These are phyloP conservation scores for Reticulitermes lucifugus DNA, from an alignment of 2,888 invertebrate genomes.

Conservation along the genomic window DNA sequence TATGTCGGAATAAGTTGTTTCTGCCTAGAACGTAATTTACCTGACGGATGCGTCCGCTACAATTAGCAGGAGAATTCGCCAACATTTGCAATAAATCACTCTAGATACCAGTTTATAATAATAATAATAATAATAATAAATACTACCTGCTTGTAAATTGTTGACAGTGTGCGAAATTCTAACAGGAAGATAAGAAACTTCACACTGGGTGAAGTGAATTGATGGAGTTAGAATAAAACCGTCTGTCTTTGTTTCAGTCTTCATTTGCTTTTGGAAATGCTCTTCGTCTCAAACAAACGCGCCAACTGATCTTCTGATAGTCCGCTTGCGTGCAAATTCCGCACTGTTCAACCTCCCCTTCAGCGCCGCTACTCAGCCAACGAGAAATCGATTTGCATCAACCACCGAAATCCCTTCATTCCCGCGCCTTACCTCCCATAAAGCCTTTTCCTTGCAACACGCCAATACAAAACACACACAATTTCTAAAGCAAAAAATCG, in stretches of 20 bases:
- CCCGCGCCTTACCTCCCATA: neutral
- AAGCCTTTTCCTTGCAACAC: neutral
- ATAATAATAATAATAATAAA: too few species aligned
- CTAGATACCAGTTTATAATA: too few species aligned
- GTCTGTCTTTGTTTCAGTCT: neutral
- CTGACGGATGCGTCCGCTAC: too few species aligned
- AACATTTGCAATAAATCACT: too few species aligned
- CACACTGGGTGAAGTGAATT: neutral
- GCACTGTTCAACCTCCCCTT: neutral
- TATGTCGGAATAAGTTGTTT: too few species aligned
- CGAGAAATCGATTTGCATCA: slow-evolving; percentile 10
- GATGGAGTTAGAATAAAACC: neutral
- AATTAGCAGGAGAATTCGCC: too few species aligned
- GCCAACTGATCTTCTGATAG: neutral
- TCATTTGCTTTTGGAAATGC: neutral
- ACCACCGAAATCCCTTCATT: neutral
- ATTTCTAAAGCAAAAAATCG: neutral
- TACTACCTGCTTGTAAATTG: too few species aligned
- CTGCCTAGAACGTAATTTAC: too few species aligned
- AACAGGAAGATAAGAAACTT: neutral
- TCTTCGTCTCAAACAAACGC: neutral
- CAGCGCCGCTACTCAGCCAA: neutral
- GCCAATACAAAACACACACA: slow-evolving; percentile 13
- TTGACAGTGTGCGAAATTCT: neutral
- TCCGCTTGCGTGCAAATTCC: neutral